Conservation (phyloP, 1,140 invertebrate species). For the Sinella curviseta region DNA sequence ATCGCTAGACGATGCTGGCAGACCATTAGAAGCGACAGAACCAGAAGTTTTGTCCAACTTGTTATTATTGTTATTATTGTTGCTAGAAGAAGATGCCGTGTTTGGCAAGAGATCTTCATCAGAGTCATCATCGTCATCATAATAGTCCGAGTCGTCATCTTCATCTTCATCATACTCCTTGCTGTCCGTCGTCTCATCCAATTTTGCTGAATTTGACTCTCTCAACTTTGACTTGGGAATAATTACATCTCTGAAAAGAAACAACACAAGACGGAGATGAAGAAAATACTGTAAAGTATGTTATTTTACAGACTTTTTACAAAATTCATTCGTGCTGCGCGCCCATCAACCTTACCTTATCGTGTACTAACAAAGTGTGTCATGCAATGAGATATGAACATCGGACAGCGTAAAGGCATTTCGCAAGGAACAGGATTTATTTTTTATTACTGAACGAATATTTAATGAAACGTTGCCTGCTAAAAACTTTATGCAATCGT, state of each 20-base stretch:
- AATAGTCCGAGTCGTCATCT: slow-evolving; percentile 50
- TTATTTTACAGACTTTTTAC: too few relatives aligned
- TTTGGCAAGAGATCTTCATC: slow-evolving; percentile 19
- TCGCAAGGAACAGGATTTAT: too few relatives aligned
- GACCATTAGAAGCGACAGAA: background rate
- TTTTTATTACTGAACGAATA: too few relatives aligned
- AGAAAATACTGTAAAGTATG: too few relatives aligned
- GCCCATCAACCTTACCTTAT: too few relatives aligned
- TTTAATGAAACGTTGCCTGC: too few relatives aligned
- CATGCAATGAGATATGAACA: too few relatives aligned
- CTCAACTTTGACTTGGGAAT: slow-evolving; percentile 65
- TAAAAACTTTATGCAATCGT: too few relatives aligned
- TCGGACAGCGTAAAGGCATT: too few relatives aligned
- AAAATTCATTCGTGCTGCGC: too few relatives aligned
- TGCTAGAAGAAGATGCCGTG: slow-evolving; percentile 30
- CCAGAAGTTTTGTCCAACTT: slow-evolving; percentile 3
- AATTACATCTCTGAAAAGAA: slow-evolving; percentile 63
- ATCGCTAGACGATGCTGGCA: background rate
- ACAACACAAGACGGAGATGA: too few relatives aligned
- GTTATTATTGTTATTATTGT: slow-evolving; percentile 1
- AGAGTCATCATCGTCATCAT: slow-evolving; percentile 63
- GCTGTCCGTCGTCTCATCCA: slow-evolving; percentile 44
- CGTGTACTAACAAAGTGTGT: too few relatives aligned
- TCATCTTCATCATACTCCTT: slow-evolving; percentile 52
- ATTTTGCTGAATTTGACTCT: slow-evolving; percentile 54